Evolutionary conservation across 2,797 vertebrate genomes (phyloP), one percentile per base, ranked within the genome.

Genomic region (Pangasius sanitwongsei): DNA sequence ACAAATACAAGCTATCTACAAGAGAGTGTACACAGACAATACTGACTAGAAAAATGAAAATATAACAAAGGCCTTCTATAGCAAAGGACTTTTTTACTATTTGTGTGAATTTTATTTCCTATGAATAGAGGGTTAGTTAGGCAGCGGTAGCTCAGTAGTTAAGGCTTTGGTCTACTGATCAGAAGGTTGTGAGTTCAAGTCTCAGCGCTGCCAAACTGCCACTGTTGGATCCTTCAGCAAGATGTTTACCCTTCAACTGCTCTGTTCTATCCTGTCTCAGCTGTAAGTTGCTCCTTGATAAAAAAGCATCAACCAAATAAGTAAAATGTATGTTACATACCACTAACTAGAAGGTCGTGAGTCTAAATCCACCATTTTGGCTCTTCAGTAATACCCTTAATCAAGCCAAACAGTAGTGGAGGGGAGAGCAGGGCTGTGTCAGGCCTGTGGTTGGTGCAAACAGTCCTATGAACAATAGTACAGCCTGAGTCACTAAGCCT

Each of bases 371-470:
- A 83, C 20, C 6, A 25, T 59, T 59, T 41, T 59, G 55, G 6
- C 23, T 59, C 20, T 82, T 82, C 34, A 61, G 31, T 61, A 13
- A 82, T 11, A 55, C 15, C 23, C 20, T 16, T 23, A 55, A 55
- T 81, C 18, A 81, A 37, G 53, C 7, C n/a, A 81, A 37, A 57
- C 1, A 23, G 31, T 57, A 75, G 20, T 25, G 55, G 70, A 53
- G 70, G 77, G 65, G 57, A 87, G 67, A 87, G 85, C 41, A 88
- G 85, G 81, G 80, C 57, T 44, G 85, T 87, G 31, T 67, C 74
- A 28, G 20, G 20, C 37, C 48, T 80, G n/a, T 50, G 74, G 74
- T 48, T 50, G 11, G 74, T 50, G 25, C 41, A 81, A 81, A 81
- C 23, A 9, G 18, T 53, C 53, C n/a, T 20, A 80, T 63, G 13